Evolutionary conservation across 2,888 invertebrate genomes (phyloP).

Genomic region (Cryptophagus acutangulus): DNA sequence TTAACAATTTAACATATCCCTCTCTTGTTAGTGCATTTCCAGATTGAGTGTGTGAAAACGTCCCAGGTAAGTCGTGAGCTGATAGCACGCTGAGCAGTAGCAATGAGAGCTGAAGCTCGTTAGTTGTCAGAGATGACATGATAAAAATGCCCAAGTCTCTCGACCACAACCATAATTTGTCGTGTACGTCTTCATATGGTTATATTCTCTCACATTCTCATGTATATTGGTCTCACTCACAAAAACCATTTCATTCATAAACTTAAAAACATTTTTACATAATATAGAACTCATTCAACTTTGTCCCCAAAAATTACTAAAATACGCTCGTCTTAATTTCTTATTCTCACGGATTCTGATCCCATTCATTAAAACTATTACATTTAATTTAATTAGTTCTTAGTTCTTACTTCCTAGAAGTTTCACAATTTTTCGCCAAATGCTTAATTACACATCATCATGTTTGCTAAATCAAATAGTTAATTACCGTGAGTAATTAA

Average conservation of each 20-base stretch:
- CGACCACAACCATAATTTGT: conserved; percentile 29
- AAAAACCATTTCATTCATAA: conserved; percentile 5
- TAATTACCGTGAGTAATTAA: too few species aligned
- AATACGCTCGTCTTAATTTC: background rate
- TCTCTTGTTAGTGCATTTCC: too few species aligned
- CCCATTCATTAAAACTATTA: too few species aligned
- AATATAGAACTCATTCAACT: too few species aligned
- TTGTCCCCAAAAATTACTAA: conserved; percentile 2
- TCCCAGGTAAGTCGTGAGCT: conserved; percentile 14
- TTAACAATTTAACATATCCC: too few species aligned
- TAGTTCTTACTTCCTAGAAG: too few species aligned
- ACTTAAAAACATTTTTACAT: background rate
- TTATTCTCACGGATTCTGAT: conserved; percentile 5
- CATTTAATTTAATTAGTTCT: too few species aligned
- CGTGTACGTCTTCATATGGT: conserved; percentile 23
- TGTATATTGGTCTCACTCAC: conserved; percentile 3
- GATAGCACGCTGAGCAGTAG: conserved; percentile 22
- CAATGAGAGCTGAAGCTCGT: conserved; percentile 27
- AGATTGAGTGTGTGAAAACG: conserved; percentile 4
- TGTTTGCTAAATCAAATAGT: too few species aligned
- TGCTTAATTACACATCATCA: too few species aligned
- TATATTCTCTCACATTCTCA: conserved; percentile 24
- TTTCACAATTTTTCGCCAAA: too few species aligned
- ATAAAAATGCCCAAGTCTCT: conserved; percentile 23
- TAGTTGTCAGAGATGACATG: conserved; percentile 27